These are phyloP conservation scores for Schizaphis graminum DNA, from an alignment of 2,888 invertebrate genomes.

Conservation along the genomic window DNA sequence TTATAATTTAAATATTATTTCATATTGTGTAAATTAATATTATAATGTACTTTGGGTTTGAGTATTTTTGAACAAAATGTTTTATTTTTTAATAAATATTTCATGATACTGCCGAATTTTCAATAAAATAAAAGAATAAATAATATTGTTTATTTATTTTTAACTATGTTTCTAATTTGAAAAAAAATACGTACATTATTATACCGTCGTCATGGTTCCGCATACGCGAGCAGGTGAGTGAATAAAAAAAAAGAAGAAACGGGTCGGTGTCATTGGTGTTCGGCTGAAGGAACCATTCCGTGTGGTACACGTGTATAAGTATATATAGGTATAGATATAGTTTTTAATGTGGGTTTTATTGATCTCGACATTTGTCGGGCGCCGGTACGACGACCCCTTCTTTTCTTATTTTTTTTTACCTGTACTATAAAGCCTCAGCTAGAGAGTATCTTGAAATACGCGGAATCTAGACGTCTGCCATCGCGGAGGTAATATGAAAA, in stretches of 20 bases:
- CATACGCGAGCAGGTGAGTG: constrained; percentile 57
- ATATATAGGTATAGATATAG: constrained; percentile 48
- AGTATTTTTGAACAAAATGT: background rate
- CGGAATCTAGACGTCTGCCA: constrained; percentile 32
- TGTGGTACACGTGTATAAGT: constrained; percentile 58
- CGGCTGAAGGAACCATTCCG: constrained; percentile 53
- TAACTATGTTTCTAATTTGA: background rate
- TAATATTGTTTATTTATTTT: background rate
- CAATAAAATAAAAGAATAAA: background rate
- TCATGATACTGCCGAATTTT: background rate
- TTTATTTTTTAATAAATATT: background rate
- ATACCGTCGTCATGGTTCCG: constrained; percentile 60
- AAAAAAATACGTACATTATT: constrained; percentile 23
- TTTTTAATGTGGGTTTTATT: constrained; percentile 65
- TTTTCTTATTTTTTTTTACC: constrained; percentile 49
- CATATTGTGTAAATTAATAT: background rate
- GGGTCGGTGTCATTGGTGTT: constrained; percentile 63
- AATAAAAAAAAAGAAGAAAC: constrained; percentile 50
- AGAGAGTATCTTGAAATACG: constrained; percentile 27
- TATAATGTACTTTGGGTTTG: background rate
- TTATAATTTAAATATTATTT: background rate
- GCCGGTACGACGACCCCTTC: constrained; percentile 61
- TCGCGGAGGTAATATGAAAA: background rate
- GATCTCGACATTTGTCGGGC: constrained; percentile 65
- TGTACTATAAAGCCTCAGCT: constrained; percentile 35